Base-by-base conservation (phyloP, 1,140 invertebrate genomes). In the Bombus difficillimus region DNA sequence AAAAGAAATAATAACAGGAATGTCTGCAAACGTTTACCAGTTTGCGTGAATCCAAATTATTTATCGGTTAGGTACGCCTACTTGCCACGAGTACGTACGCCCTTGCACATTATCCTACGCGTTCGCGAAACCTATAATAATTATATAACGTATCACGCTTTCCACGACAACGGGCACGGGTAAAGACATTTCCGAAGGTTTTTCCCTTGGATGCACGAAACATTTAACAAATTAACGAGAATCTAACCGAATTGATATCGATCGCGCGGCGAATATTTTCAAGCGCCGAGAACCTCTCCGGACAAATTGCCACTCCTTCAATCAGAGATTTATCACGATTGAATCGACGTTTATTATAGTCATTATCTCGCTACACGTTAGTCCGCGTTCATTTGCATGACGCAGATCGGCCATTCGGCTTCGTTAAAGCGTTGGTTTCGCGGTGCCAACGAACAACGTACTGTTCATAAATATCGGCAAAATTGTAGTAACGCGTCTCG, bases 401-500 rank as follows among this genome's bases (percentile, higher is more conserved):
- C 9, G 13, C 53, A n/a, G 66, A 32, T 25, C 22, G 37, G 39
- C 32, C 43, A 34, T 62, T 84, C 66, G 47, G n/a, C 66, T 78
- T 79, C 75, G n/a, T 59, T 62, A 28, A 78, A 69, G 47, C 47
- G 47, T 22, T 15, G 12, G 3, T 68, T 43, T 41, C 25, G 28
- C 34, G 47, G 32, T 71, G 66, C 28, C 39, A 75, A 6, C 4
- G 66, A 15, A 47, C 66, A 79, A 5, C 9, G 15, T 47, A 72
- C 71, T 84, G 75, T 84, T 79, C 75, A 79, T 78, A 84, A 84
- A 79, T 84, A 84, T 59, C 75, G 37, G 1, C 12, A 25, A 84
- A 78, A 84, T 69, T 53, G 47, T 53, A 53, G 75, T 43, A 83
- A 43, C 64, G 41, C 41, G 47, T 78, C 37, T 71, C 28, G 10